Evolutionary conservation across 2,888 invertebrate genomes (phyloP), one percentile per base, ranked within the genome.

Genomic region (Boloria selene): DNA sequence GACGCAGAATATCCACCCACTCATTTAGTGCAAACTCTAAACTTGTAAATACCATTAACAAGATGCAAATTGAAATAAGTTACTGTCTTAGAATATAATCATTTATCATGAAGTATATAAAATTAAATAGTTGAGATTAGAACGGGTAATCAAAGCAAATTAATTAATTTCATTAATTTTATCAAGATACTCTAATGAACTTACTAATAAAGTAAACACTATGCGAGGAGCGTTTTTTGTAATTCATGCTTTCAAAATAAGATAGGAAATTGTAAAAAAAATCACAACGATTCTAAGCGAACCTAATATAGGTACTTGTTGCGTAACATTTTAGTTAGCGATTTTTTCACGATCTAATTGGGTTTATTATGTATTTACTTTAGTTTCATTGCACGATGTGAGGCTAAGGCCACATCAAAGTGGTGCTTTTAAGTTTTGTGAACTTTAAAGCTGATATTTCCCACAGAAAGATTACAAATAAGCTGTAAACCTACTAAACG

Each of bases 21-120:
- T 22, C 56, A 56, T 44, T 45, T 45, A 50, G 70, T 70, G 70
- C 65, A 70, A 73, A 72, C 68, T 69, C 52, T 70, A 55, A 68
- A 71, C 65, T 70, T 68, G 65, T 64, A 73, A 71, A 69, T 70
- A 62, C 55, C 38, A 58, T 61, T 54, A 58, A 51, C 49, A 60
- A 63, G 38, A 63, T 63, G 56, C 63, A 63, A 56, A 51, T 63
- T 63, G 63, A 56, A 63, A 55, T 50, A 50, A 54, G 42, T 56
- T 56, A 44, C 50, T 16, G 26, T 45, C 22, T 56, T 16, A 56
- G 50, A 56, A 56, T n/a, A n/a, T n/a, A n/a, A n/a, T n/a, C n/a
- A n/a, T n/a, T n/a, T n/a, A n/a, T n/a, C n/a, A n/a, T n/a, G n/a
- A n/a, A n/a, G n/a, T n/a, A n/a, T n/a, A n/a, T n/a, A n/a, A n/a